These are phyloP conservation scores for Solenopsis invicta DNA, from an alignment of 1,140 invertebrate genomes.

Conservation along the genomic window DNA sequence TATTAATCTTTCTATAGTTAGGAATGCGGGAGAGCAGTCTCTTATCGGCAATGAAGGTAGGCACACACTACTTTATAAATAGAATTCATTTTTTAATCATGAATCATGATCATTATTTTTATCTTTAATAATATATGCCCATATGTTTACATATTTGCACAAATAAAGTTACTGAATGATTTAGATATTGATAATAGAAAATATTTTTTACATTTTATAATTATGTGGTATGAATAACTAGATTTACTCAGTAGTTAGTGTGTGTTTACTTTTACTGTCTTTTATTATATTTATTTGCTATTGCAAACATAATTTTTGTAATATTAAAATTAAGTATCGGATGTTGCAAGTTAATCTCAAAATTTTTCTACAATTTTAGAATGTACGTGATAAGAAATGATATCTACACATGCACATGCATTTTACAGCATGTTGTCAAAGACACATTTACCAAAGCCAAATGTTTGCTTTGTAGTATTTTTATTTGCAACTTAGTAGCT, in stretches of 20 bases:
- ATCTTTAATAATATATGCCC: constrained; percentile 9
- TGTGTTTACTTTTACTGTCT: constrained; percentile 82
- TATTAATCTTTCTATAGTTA: constrained; percentile 80
- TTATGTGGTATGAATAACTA: constrained; percentile 32
- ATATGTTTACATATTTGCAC: constrained; percentile 6
- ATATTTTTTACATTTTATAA: constrained; percentile 44
- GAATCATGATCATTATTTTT: constrained; percentile 2
- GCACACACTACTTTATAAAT: constrained; percentile 81
- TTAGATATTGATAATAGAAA: constrained; percentile 23
- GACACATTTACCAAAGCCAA: not conserved
- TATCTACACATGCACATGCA: not conserved
- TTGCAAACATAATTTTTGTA: constrained; percentile 19
- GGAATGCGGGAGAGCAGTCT: constrained; percentile 82
- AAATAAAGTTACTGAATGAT: constrained; percentile 2
- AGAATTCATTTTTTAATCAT: constrained; percentile 27
- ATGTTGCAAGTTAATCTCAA: not conserved
- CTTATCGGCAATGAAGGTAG: constrained; percentile 86
- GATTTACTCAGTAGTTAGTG: constrained; percentile 73
- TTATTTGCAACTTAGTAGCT: constrained; percentile 65
- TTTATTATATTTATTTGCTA: not conserved
- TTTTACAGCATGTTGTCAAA: not conserved
- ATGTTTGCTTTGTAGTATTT: not conserved
- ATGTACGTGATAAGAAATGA: not conserved
- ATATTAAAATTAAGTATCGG: constrained; percentile 6
- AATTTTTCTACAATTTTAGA: constrained; percentile 8